Evolutionary conservation across 92 coral and sea anemone genomes (phyloP).

Genomic region (Actinostola sp.): DNA sequence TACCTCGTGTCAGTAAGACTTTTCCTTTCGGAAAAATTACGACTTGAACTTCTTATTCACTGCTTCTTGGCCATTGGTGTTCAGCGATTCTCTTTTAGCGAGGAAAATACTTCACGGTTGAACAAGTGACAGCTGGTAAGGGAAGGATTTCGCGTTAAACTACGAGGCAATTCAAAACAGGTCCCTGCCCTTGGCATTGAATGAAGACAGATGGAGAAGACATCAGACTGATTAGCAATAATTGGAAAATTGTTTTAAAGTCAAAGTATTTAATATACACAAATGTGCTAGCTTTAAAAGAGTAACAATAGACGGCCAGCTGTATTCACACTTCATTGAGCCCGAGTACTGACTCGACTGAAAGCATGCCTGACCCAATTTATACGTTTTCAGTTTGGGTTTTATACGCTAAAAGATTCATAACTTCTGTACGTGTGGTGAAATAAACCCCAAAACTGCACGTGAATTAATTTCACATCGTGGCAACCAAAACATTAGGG

Average conservation of each 20-base stretch:
- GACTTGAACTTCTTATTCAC: too few relatives aligned
- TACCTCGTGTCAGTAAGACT: too few relatives aligned
- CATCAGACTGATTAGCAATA: background rate
- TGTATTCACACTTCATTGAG: conserved; percentile 15
- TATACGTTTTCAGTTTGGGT: background rate
- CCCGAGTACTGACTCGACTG: background rate
- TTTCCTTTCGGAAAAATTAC: too few relatives aligned
- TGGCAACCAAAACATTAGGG: too few relatives aligned
- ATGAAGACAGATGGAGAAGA: background rate
- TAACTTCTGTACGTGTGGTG: background rate
- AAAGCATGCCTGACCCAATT: conserved; percentile 3
- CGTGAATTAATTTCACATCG: too few relatives aligned
- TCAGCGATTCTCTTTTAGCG: too few relatives aligned
- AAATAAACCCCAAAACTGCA: too few relatives aligned
- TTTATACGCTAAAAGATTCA: background rate
- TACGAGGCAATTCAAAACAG: background rate
- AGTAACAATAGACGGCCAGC: conserved; percentile 22
- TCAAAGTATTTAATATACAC: background rate
- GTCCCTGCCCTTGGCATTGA: background rate
- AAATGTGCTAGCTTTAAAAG: conserved; percentile 36
- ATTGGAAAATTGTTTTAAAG: background rate
- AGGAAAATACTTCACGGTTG: too few relatives aligned
- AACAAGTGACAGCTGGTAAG: too few relatives aligned
- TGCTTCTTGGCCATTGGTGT: too few relatives aligned
- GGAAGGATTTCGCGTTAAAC: background rate